A percentile compares a stretch with the other conserved stretches of the same genome.
Conservation (phyloP, 2,113 vertebrate species). For the Daubentonia madagascariensis region DNA sequence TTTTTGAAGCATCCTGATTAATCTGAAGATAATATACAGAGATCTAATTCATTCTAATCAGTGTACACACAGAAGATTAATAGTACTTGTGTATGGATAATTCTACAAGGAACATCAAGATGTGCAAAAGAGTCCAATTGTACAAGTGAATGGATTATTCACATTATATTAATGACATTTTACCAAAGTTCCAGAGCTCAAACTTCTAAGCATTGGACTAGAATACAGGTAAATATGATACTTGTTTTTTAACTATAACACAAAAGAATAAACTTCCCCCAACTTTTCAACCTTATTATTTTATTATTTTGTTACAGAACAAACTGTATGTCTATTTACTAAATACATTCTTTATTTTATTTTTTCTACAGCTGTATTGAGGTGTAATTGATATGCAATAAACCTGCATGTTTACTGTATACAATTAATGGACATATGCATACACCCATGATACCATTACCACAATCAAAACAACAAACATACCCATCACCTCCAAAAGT, state of each 20-base stretch:
- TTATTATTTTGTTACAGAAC: too few relatives aligned
- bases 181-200: not conserved
- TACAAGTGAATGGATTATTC: not conserved
- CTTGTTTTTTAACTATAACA: not conserved
- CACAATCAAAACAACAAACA: not conserved
- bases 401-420: not conserved
- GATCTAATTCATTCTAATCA: not conserved
- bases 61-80: not conserved
- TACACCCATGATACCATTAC: not conserved
- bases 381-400: not conserved
- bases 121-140: not conserved
- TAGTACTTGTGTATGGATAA: not conserved
- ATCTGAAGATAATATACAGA: not conserved
- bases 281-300: not conserved
- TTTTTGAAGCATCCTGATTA: not conserved
- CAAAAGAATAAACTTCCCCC: not conserved
- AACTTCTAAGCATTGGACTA: not conserved
- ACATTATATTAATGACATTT: not conserved
- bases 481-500: not conserved
- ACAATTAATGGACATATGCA: too few relatives aligned
- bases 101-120: not conserved
- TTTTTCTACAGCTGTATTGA: too few relatives aligned
- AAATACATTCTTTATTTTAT: too few relatives aligned
- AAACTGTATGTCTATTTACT: not conserved
- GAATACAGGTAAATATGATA: not conserved